Evolutionary conservation across 2,113 vertebrate genomes (phyloP), one percentile per base, ranked within the genome.

Genomic region (Sarotherodon lohbergeri): DNA sequence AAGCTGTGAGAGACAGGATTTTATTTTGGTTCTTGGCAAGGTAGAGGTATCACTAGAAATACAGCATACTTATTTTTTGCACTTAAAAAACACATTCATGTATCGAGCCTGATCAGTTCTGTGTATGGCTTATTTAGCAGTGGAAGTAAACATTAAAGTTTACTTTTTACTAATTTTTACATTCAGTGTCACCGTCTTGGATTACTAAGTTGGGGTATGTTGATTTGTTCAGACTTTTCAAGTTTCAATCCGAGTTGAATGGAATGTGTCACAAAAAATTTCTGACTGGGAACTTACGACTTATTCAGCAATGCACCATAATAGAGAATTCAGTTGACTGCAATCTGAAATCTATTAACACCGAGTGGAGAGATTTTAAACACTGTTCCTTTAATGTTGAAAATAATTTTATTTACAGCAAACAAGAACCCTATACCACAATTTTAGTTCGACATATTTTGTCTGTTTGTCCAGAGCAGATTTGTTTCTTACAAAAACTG

Each of bases 21-120:
- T 68, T 39, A 6, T 39, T 39, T 39, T 68, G 63, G 34, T 68
- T 68, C 34, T 39, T 39, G 34, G 11, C 63, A 22, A 39, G 61
- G 34, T 22, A 66, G 61, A 66, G 63, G 63, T 68, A 13, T 68
- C 63, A 68, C 6, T 22, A 68, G 63, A 39, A 68, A 68, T 68
- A 39, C 19, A 68, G 34, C 11, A 68, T 22, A 68, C 63, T 39
- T 39, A 66, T 66, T 3, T 22, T 66, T 66, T 66, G 61, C 34
- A 13, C 19, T 39, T 66, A 39, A 7, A 66, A 63, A 66, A 66
- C 19, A 66, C 34, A 66, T 66, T 66, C 34, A 39, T 22, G 61
- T 36, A 22, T 66, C 0, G 34, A 66, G 61, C 61, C 61, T 66
- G 61, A 39, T 66, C 34, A 22, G 19, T 66, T 66, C 61, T 39